Conservation (phyloP, 2,797 vertebrate genomes). For the Protonibea diacanthus region DNA sequence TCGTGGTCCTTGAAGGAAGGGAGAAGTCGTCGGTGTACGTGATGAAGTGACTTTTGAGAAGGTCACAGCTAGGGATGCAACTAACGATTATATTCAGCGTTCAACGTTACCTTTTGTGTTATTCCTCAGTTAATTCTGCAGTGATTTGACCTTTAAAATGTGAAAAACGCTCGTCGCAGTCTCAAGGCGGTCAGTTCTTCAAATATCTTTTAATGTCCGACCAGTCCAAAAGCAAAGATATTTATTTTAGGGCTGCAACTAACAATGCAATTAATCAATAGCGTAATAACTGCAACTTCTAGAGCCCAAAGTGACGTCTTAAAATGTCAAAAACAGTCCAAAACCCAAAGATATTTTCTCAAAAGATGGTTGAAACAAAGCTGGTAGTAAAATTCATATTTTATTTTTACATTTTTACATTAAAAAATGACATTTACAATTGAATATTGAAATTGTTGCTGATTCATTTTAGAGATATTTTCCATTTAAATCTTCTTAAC, state of each 20-base stretch:
- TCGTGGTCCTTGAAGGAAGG: no score
- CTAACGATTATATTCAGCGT: not conserved
- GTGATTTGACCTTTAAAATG: not conserved
- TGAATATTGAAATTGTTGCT: not conserved
- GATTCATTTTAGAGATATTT: not conserved
- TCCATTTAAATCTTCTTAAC: accelerated
- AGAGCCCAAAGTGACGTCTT: not conserved
- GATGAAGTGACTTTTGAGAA: not conserved
- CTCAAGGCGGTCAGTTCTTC: not conserved
- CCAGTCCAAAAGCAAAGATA: not conserved
- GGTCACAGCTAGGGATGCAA: not conserved
- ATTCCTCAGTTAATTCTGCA: not conserved
- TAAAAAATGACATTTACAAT: no score
- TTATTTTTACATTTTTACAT: no score
- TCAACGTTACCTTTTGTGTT: not conserved
- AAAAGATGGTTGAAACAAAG: no score
- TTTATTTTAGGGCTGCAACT: not conserved
- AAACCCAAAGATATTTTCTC: not conserved
- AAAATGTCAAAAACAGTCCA: not conserved
- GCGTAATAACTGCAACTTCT: not conserved
- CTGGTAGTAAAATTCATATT: no score
- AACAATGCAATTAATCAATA: not conserved
- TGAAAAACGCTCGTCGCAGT: not conserved
- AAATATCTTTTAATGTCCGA: not conserved
- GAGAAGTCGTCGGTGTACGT: no score